Base-by-base conservation (phyloP, 2,797 vertebrate species). In the Geotrypetes seraphini region DNA sequence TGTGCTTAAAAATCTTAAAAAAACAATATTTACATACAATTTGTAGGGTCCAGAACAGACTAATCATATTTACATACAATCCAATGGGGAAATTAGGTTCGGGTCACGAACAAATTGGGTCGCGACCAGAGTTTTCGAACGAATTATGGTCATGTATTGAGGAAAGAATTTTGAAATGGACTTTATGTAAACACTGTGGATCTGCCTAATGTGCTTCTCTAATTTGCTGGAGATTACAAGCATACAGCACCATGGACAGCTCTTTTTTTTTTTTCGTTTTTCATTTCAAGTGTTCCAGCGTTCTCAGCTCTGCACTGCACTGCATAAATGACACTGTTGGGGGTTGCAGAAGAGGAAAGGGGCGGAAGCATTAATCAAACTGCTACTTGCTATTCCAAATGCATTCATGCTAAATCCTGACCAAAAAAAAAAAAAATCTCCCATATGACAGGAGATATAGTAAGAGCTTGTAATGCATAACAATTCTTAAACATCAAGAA, bases 141-240 rank as follows among this genome's bases (percentile, higher is more conserved):
- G n/a, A n/a, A n/a, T n/a, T n/a, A n/a, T n/a, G n/a, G n/a, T n/a
- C n/a, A n/a, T n/a, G n/a, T n/a, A n/a, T n/a, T n/a, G n/a, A n/a
- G n/a, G n/a, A n/a, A n/a, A n/a, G n/a, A n/a, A n/a, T n/a, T n/a
- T n/a, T n/a, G n/a, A n/a, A n/a, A n/a, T n/a, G n/a, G n/a, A n/a
- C n/a, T n/a, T n/a, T n/a, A 21, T 2, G 8, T 1, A 15, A 40
- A 6, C 6, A 29, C 16, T 21, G 3, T 12, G 10, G 19, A 17
- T 2, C 2, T 3, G 2, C n/a, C 4, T 1, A 1, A 3, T 6
- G 4, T 3, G 8, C 1, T 25, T n/a, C 20, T 24, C 7, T 28
- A 33, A 16, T 16, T 27, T 36, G 2, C 11, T 4, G 1, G 2
- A 0, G 13, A 0, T 0, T 5, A 3, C 0, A 1, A 5, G 9